Percentiles rank a stretch among this genome's conserved stretches.
Evolutionary conservation across 2,888 invertebrate genomes (phyloP).

Genomic region (Pristionchus entomophagus): DNA sequence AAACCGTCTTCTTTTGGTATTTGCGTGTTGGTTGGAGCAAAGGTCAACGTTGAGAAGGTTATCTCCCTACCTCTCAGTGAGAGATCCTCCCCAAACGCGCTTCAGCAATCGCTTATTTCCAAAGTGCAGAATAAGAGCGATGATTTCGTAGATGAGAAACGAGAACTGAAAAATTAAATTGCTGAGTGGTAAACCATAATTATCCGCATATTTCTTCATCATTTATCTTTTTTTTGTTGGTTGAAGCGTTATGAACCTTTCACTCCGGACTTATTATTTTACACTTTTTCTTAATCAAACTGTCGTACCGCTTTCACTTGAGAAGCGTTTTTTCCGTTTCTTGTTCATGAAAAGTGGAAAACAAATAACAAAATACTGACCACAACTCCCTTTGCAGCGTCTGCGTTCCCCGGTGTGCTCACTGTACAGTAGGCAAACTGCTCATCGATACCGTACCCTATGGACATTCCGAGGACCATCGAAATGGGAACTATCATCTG

Average conservation of each 20-base stretch:
- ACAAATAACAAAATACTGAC: background rate
- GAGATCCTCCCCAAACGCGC: background rate
- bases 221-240: too few species aligned
- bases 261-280: too few species aligned
- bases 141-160: background rate
- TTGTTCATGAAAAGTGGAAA: background rate
- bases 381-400: slow-evolving; percentile 1
- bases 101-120: background rate
- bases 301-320: too few species aligned
- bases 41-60: too few species aligned
- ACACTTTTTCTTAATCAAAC: too few species aligned
- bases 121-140: background rate
- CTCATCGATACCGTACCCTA: slow-evolving; percentile 3
- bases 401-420: background rate
- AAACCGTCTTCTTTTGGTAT: too few species aligned
- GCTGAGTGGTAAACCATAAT: too few species aligned
- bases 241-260: too few species aligned
- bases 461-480: background rate
- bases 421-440: background rate
- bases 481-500: background rate
- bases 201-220: too few species aligned
- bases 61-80: background rate
- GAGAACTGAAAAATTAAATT: slow-evolving; percentile 1
- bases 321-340: too few species aligned
- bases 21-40: too few species aligned